Percentiles rank a stretch among this genome's conserved stretches.
These are phyloP conservation scores for Drosophila paulistorum DNA, from an alignment of 1,140 invertebrate genomes.

Conservation along the genomic window DNA sequence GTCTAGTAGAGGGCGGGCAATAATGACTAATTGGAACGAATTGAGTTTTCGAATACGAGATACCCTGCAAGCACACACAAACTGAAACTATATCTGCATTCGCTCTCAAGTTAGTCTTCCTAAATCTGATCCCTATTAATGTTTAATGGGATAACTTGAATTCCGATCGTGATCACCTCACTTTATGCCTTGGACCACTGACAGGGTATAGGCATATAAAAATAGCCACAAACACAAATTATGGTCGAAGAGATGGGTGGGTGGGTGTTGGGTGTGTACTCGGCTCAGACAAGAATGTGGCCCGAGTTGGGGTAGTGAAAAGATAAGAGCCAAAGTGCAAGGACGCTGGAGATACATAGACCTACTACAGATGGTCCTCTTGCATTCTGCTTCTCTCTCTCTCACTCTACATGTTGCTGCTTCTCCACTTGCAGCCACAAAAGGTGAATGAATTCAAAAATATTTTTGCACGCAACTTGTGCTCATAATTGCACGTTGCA, in stretches of 20 bases:
- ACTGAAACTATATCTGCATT: too few species aligned
- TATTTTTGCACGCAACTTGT: conserved; percentile 70
- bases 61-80: neutral
- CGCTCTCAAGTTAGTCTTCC: too few species aligned
- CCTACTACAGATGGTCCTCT: conserved; percentile 31
- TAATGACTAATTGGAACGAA: neutral
- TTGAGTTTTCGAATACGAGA: neutral
- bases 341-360: conserved; percentile 34
- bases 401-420: neutral
- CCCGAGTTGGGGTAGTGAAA: conserved; percentile 25
- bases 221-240: conserved; percentile 45
- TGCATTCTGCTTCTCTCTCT: neutral
- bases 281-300: conserved; percentile 31
- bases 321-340: conserved; percentile 59
- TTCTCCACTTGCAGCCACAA: conserved; percentile 31
- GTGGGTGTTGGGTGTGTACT: conserved; percentile 20
- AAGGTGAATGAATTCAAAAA: conserved; percentile 73
- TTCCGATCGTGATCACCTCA: too few species aligned
- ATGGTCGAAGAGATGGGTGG: conserved; percentile 36
- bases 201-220: conserved; percentile 22
- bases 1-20: conserved; percentile 29
- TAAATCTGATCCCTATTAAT: too few species aligned
- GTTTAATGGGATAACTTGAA: too few species aligned
- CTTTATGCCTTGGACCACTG: too few species aligned
- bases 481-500: conserved; percentile 68